These are phyloP conservation scores for Garrulus glandarius DNA, from an alignment of 2,797 vertebrate species.

Conservation along the genomic window DNA sequence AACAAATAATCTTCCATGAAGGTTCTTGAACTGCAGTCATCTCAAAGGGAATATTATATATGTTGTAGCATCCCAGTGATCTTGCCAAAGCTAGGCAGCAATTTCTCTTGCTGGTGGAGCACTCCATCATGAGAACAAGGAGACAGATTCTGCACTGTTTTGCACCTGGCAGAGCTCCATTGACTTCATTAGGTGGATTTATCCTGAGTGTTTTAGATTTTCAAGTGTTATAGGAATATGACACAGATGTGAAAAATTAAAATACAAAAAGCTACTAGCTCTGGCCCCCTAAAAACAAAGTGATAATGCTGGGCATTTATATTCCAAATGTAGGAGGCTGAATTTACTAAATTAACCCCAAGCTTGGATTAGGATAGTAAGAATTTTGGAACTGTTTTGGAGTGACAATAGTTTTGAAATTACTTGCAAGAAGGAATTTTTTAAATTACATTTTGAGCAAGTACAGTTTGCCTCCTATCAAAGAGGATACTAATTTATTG, in stretches of 20 bases:
- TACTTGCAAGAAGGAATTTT: not conserved
- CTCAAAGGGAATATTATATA: not conserved
- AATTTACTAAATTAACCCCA: not conserved
- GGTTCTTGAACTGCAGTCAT: not conserved
- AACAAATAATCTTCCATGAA: not conserved
- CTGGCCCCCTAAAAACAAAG: not conserved
- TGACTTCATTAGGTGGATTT: conserved; percentile 20
- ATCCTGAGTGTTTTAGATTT: not conserved
- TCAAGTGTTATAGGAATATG: not conserved
- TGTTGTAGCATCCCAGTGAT: not conserved
- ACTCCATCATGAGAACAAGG: not conserved
- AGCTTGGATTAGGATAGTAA: not conserved
- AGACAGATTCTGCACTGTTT: not conserved
- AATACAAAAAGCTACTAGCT: not conserved
- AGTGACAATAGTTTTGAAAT: not conserved
- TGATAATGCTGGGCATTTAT: not conserved
- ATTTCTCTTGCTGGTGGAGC: not conserved
- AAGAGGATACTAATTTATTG: not conserved
- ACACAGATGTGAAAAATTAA: not conserved
- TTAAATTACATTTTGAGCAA: not conserved
- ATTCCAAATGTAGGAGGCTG: not conserved
- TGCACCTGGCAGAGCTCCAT: conserved; percentile 12
- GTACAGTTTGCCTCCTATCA: not conserved
- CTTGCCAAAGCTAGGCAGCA: not conserved
- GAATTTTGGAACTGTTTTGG: not conserved